A percentile compares a stretch with the other conserved stretches of the same genome.
These are phyloP conservation scores for Dorcus parallelipipedus DNA, from an alignment of 2,888 invertebrate genomes.

Conservation along the genomic window DNA sequence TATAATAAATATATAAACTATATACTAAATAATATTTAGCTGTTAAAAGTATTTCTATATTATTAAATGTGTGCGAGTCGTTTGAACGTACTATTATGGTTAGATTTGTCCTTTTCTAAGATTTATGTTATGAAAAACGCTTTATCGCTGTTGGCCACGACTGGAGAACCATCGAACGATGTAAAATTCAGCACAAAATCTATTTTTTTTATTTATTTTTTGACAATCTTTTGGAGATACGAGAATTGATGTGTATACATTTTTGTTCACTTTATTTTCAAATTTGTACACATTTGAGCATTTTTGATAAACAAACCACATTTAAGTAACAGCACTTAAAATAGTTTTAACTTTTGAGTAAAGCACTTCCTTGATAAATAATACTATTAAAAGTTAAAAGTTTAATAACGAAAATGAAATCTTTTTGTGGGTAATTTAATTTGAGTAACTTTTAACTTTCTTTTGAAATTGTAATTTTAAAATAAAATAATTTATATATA, in stretches of 20 bases:
- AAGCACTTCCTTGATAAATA: too few relatives aligned
- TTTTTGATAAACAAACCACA: background rate
- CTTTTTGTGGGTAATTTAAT: too few relatives aligned
- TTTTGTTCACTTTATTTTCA: background rate
- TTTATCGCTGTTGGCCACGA: constrained; percentile 44
- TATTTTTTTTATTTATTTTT: background rate
- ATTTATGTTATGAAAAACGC: constrained; percentile 37
- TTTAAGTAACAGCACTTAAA: background rate
- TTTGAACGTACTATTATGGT: constrained; percentile 41
- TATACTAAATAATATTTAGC: constrained; percentile 41
- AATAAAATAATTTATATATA: too few relatives aligned
- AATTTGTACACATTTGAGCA: background rate
- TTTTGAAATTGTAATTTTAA: too few relatives aligned
- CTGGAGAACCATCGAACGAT: constrained; percentile 36
- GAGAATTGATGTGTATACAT: background rate
- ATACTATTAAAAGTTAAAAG: too few relatives aligned
- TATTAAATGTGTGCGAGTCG: constrained; percentile 40
- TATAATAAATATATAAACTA: constrained; percentile 37
- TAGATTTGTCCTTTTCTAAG: constrained; percentile 41
- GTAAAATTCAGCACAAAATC: constrained; percentile 29
- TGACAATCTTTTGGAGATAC: background rate
- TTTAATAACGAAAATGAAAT: too few relatives aligned
- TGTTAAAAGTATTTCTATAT: constrained; percentile 48
- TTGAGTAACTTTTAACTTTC: too few relatives aligned
- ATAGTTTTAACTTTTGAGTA: too few relatives aligned